These are phyloP conservation scores for Muricea muricata DNA, from an alignment of 92 coral and sea anemone genomes.

Conservation along the genomic window DNA sequence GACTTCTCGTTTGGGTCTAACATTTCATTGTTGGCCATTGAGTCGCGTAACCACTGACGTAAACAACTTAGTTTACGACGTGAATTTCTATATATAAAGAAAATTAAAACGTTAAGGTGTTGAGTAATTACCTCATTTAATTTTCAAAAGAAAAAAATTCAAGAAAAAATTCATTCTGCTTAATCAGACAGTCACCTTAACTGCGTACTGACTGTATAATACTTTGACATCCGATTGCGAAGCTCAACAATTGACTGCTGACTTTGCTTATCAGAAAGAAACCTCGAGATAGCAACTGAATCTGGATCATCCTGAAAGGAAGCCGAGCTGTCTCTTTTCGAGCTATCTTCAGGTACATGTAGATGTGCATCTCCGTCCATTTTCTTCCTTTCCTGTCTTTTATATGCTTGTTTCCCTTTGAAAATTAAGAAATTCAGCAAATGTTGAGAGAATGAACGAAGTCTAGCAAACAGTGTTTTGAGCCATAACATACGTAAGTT, in stretches of 20 bases:
- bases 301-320: background rate
- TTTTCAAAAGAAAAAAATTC: no score
- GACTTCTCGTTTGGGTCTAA: background rate
- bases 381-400: background rate
- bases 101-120: background rate
- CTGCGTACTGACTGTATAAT: slow-evolving; percentile 13
- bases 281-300: background rate
- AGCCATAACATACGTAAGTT: background rate
- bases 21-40: background rate
- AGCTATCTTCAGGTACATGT: background rate
- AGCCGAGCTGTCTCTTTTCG: background rate
- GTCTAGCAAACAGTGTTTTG: background rate
- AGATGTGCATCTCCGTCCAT: background rate
- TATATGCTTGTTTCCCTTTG: background rate
- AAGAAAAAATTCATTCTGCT: background rate
- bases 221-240: slow-evolving; percentile 29
- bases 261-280: slow-evolving; percentile 10
- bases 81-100: background rate
- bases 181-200: background rate
- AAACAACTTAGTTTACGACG: background rate
- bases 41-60: slow-evolving; percentile 21
- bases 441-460: background rate
- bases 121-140: no score
- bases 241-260: slow-evolving; percentile 37
- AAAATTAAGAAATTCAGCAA: background rate